Percentiles rank a stretch among this genome's conserved stretches.
Evolutionary conservation across 2,797 vertebrate genomes (phyloP).

Genomic region (Capromys pilorides): DNA sequence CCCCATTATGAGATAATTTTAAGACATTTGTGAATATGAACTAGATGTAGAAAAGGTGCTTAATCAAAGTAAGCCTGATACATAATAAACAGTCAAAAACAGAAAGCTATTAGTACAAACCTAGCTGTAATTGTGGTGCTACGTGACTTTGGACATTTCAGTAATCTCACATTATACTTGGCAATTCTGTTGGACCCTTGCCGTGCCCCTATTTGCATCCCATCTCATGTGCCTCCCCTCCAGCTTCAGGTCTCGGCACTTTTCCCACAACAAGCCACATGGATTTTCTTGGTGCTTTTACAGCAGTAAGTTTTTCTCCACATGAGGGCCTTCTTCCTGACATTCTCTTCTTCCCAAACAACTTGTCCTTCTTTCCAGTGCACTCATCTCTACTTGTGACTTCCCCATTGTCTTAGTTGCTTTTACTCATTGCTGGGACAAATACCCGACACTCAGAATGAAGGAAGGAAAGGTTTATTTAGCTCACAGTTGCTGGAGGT

Average conservation of each 20-base stretch:
- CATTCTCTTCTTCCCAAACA: neutral
- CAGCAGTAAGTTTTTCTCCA: neutral
- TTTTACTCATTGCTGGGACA: too few species aligned
- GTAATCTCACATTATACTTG: neutral
- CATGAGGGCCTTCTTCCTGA: neutral
- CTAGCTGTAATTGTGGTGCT: neutral
- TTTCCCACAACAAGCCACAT: fast-evolving
- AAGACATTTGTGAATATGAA: neutral
- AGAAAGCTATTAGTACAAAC: neutral
- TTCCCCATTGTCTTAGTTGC: too few species aligned
- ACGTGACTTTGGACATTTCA: neutral
- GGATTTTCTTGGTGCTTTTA: neutral
- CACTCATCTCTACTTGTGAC: neutral
- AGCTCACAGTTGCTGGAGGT: too few species aligned
- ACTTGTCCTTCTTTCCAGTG: neutral
- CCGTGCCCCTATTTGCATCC: neutral
- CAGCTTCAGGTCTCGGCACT: neutral
- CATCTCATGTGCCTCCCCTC: neutral
- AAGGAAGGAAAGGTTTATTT: too few species aligned
- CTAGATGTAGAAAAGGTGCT: neutral
- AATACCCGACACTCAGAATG: too few species aligned
- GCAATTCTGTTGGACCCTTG: neutral
- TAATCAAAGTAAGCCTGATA: neutral
- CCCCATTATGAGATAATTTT: neutral
- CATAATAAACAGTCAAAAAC: neutral